These are phyloP conservation scores for Zaprionus ghesquierei DNA, from an alignment of 1,140 invertebrate genomes.

Conservation along the genomic window DNA sequence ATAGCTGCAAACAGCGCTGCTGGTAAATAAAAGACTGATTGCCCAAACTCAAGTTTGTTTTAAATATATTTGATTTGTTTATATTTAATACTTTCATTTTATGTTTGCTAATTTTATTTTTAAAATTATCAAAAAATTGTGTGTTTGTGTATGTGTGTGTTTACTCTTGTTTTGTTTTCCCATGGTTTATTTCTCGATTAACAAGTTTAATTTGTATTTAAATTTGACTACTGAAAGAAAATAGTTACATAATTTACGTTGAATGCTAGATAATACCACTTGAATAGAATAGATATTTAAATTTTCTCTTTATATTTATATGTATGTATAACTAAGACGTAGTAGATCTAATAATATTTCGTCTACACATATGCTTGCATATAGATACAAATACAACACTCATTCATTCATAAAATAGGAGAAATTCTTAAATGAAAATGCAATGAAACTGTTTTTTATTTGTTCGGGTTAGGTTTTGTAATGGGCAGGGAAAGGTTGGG, in stretches of 20 bases:
- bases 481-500: background rate
- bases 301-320: constrained; percentile 28
- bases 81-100: constrained; percentile 67
- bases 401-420: constrained; percentile 42
- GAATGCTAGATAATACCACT: constrained; percentile 55
- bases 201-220: constrained; percentile 57
- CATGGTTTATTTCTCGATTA: constrained; percentile 46
- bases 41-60: background rate
- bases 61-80: constrained; percentile 20
- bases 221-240: constrained; percentile 72
- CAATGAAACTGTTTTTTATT: constrained; percentile 18
- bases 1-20: no score
- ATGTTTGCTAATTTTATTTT: constrained; percentile 19
- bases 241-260: constrained; percentile 48
- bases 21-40: no score
- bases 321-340: constrained; percentile 41
- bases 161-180: constrained; percentile 2
- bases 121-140: constrained; percentile 71
- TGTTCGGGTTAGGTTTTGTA: constrained; percentile 29
- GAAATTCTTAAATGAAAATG: constrained; percentile 23
- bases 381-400: constrained; percentile 17
- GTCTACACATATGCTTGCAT: constrained; percentile 6
- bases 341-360: constrained; percentile 19
- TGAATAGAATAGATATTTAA: constrained; percentile 38
- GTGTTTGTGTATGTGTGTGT: constrained; percentile 4